Evolutionary conservation across 1,140 invertebrate species (phyloP), one percentile per base, ranked within the genome.

Genomic region (Eueides isabella): DNA sequence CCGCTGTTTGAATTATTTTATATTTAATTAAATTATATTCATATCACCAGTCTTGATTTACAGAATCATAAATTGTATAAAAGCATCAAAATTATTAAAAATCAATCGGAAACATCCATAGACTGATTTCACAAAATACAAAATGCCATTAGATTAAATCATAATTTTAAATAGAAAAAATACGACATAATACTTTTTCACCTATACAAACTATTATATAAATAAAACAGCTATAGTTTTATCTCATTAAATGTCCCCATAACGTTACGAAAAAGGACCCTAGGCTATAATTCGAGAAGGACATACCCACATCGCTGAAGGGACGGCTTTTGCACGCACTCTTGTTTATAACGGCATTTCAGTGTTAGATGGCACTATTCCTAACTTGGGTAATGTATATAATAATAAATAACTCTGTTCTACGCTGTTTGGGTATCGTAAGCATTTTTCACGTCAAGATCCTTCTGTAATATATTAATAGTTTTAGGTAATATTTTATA

Each of bases 291-390:
- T 41, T 67, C 38, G 28, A 29, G 26, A 67, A 28, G 65, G 65
- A 29, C 29, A n/a, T 19, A 26, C n/a, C 35, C 41, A 48, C 28
- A 67, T 30, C 19, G 33, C 65, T 35, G n/a, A 11, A 9, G 65
- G 65, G 65, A 67, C 35, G 26, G 19, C n/a, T 67, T 67, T 67
- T 67, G 38, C 65, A 44, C 65, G 65, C 41, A 44, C 65, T 67
- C 23, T 28, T 67, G 65, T 67, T 67, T 67, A 67, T 67, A 67
- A 67, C 23, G 12, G 65, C 65, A 29, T 38, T 48, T 67, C 26
- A 67, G 38, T 28, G 35, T 67, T 67, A 35, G 35, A 48, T 41
- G 23, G 16, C 16, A 38, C 0, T 14, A 16, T 44, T 19, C 19
- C 0, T 55, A 23, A 12, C 9, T 55, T 26, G 9, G 11, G 48